phyloP scores from a whole-genome alignment of 2,888 invertebrate species.

The Tachina fera region DNA sequence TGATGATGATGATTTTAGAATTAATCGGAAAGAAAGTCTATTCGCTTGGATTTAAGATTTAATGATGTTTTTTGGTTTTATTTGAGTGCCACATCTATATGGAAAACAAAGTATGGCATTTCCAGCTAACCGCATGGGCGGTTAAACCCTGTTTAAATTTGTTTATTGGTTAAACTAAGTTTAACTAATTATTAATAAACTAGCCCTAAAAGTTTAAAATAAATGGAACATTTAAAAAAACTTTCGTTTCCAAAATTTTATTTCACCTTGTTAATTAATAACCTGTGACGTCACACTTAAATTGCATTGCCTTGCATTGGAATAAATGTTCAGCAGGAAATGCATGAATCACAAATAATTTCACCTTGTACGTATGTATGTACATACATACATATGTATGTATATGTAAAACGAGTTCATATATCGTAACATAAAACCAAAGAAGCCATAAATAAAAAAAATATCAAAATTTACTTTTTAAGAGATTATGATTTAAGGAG shows the following conservation, averaged over 20 bases:
- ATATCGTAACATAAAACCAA: background rate
- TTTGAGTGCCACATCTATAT: too few relatives aligned
- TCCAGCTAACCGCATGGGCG: too few relatives aligned
- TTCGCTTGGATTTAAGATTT: too few relatives aligned
- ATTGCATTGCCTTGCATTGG: constrained; percentile 26
- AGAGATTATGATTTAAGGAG: too few relatives aligned
- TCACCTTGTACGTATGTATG: constrained; percentile 3
- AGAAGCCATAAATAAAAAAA: background rate
- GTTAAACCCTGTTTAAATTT: too few relatives aligned
- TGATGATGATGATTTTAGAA: too few relatives aligned
- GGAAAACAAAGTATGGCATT: too few relatives aligned
- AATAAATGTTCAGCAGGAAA: constrained; percentile 39
- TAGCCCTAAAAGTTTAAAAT: constrained; percentile 38
- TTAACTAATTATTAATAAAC: too few relatives aligned
- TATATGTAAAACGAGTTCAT: background rate
- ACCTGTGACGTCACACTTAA: constrained; percentile 37
- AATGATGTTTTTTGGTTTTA: too few relatives aligned
- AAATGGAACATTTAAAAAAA: constrained; percentile 5
- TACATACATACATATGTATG: background rate
- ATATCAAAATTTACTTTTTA: too few relatives aligned
- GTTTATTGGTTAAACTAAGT: too few relatives aligned
- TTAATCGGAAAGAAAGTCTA: too few relatives aligned
- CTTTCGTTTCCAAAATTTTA: constrained; percentile 10
- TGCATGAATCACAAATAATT: constrained; percentile 2
- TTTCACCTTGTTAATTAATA: constrained; percentile 16